A percentile compares a stretch with the other conserved stretches of the same genome.
These are phyloP conservation scores for Epinephelus fuscoguttatus DNA, from an alignment of 2,113 vertebrate genomes.

Conservation along the genomic window DNA sequence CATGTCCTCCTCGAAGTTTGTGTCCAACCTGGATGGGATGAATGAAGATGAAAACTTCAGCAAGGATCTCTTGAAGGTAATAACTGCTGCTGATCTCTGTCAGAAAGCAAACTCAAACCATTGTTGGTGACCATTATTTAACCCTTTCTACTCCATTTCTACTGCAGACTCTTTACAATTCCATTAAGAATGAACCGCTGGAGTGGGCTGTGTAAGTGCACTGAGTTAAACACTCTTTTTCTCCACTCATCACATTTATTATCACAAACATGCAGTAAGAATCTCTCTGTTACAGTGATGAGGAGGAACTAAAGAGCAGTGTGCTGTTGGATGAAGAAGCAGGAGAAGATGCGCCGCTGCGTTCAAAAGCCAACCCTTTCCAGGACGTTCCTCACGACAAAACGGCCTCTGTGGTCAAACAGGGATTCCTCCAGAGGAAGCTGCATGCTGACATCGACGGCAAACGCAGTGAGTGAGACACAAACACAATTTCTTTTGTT, in stretches of 20 bases:
- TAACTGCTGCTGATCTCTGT: neutral
- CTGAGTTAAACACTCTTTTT: neutral
- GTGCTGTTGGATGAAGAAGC: conserved; percentile 68
- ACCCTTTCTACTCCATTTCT: conserved; percentile 16
- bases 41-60: conserved; percentile 88
- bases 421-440: conserved; percentile 90
- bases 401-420: conserved; percentile 84
- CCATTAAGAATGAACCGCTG: conserved; percentile 90
- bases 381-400: conserved; percentile 86
- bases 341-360: conserved; percentile 51
- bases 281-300: conserved; percentile 79
- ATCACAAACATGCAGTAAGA: neutral
- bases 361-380: conserved; percentile 88
- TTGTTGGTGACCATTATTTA: neutral
- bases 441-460: conserved; percentile 90
- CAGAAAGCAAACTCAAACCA: neutral
- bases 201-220: conserved; percentile 89
- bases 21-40: conserved; percentile 90
- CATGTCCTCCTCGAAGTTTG: conserved; percentile 90
- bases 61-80: conserved; percentile 91
- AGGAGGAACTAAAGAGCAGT: conserved; percentile 81
- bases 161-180: conserved; percentile 87
- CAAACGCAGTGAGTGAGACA: conserved; percentile 89
- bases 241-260: neutral
- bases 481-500: neutral